Percentiles rank a stretch among this genome's conserved stretches.
These are phyloP conservation scores for Tichodroma muraria DNA, from an alignment of 2,113 vertebrate species.

Conservation along the genomic window DNA sequence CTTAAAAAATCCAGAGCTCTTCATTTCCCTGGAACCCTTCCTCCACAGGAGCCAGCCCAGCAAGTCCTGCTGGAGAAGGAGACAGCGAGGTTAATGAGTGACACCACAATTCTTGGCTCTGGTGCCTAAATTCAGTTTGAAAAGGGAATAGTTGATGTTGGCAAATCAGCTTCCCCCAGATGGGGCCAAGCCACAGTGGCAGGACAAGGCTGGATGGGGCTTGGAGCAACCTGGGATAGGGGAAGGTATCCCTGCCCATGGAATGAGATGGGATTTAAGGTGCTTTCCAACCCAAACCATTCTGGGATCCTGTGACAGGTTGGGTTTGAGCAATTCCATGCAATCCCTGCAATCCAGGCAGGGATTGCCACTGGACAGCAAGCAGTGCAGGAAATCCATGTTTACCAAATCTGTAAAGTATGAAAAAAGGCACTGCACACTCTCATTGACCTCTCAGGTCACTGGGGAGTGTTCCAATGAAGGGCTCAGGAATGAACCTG, in stretches of 20 bases:
- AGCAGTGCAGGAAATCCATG: rapidly evolving
- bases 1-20: background rate
- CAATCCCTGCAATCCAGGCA: background rate
- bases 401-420: background rate
- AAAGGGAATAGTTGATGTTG: background rate
- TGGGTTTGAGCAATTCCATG: background rate
- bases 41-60: background rate
- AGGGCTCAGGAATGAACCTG: background rate
- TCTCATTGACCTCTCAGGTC: background rate
- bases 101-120: background rate
- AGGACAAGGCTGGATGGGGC: background rate
- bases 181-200: background rate
- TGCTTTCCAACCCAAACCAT: background rate
- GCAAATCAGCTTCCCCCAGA: background rate
- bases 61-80: background rate
- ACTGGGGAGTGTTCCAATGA: background rate
- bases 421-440: background rate
- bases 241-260: background rate
- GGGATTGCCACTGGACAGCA: background rate
- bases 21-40: background rate
- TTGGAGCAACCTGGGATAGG: background rate
- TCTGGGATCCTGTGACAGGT: background rate
- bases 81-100: too few relatives aligned
- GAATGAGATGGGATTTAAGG: background rate
- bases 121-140: background rate